A percentile compares a stretch with the other conserved stretches of the same genome.
Conservation (phyloP, 2,888 invertebrate genomes). For the Drosophila diplacantha region DNA sequence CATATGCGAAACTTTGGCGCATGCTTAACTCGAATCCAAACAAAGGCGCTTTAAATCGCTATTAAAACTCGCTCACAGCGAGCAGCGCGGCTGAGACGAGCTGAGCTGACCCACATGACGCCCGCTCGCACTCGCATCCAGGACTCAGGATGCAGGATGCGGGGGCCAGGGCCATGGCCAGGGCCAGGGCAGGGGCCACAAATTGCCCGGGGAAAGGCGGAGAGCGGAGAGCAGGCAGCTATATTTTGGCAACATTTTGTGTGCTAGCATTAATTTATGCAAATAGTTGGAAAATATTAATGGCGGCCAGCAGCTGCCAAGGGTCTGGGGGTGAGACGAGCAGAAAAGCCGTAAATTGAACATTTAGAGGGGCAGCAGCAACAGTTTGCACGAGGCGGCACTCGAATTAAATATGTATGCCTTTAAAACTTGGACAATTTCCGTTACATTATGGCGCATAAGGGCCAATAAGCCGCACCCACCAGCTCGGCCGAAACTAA, state of each 20-base stretch:
- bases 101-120: constrained; percentile 39
- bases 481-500: constrained; percentile 40
- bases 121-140: constrained; percentile 9
- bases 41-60: constrained; percentile 56
- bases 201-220: constrained; percentile 18
- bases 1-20: constrained; percentile 51
- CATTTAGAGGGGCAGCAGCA: constrained; percentile 24
- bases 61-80: constrained; percentile 51
- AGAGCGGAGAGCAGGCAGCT: constrained; percentile 16
- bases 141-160: neutral
- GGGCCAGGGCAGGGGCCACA: neutral
- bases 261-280: constrained; percentile 67
- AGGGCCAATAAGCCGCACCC: constrained; percentile 60
- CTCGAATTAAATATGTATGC: constrained; percentile 66
- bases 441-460: constrained; percentile 67
- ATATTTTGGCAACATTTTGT: constrained; percentile 66
- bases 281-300: constrained; percentile 71
- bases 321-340: constrained; percentile 15
- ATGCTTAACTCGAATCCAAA: constrained; percentile 53
- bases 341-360: constrained; percentile 30
- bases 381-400: constrained; percentile 36
- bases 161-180: neutral
- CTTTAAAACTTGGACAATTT: constrained; percentile 67
- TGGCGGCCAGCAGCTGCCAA: constrained; percentile 56
- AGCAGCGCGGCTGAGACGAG: constrained; percentile 13